Evolutionary conservation across 1,140 invertebrate genomes (phyloP).

Genomic region (Colletes latitarsis): DNA sequence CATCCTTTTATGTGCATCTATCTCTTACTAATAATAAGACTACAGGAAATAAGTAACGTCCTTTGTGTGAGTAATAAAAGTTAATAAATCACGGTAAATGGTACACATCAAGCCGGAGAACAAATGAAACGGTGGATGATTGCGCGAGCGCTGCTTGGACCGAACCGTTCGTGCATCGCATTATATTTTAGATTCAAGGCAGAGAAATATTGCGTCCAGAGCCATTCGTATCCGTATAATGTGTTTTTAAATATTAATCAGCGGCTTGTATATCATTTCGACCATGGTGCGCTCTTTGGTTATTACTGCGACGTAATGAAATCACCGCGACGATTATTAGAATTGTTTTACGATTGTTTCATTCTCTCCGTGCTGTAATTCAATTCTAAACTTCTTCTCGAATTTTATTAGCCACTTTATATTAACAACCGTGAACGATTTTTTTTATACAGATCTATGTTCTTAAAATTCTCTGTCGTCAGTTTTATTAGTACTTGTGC

Average conservation of each 20-base stretch:
- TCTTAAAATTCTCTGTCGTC: too few species aligned
- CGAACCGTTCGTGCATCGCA: background rate
- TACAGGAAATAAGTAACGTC: conserved; percentile 7
- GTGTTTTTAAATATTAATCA: conserved; percentile 10
- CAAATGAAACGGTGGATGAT: conserved; percentile 8
- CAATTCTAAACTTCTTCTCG: background rate
- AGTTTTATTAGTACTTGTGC: too few species aligned
- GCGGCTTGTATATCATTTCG: background rate
- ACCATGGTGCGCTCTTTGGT: too few species aligned
- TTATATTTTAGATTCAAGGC: background rate
- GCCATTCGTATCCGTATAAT: background rate
- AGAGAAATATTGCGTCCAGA: background rate
- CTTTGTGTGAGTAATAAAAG: conserved; percentile 12
- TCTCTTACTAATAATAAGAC: conserved; percentile 4
- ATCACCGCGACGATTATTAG: background rate
- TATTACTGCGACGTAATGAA: background rate
- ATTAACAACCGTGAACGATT: background rate
- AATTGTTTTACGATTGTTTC: conserved; percentile 5
- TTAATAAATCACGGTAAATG: conserved; percentile 18
- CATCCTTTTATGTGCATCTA: background rate
- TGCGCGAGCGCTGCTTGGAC: too few species aligned
- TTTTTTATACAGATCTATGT: too few species aligned
- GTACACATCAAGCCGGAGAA: background rate
- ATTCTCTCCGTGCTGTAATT: background rate
- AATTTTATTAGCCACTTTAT: background rate